Base-by-base conservation (phyloP, 1,140 invertebrate species). In the Rhynchophorus ferrugineus region DNA sequence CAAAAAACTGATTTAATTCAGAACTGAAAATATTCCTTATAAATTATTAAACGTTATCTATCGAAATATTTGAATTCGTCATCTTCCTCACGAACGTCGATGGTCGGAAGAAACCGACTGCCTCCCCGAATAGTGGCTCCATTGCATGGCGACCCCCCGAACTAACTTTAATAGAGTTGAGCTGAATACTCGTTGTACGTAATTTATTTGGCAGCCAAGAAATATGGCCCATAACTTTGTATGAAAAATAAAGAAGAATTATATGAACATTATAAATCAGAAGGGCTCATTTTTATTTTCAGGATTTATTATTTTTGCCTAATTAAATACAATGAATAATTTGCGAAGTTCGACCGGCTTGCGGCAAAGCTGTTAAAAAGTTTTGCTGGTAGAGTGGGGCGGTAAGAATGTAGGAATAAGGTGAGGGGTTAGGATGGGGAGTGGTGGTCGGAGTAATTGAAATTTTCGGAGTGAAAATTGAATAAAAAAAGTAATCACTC, bases 181-280 rank as follows among this genome's bases (percentile, higher is more conserved):
- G 58, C 62, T 61, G 61, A 29, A 29, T 29, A 29, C 24, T 29
- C 24, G 24, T 29, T 29, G 24, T 55, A 61, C 59, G 63, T 68
- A 67, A 68, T 68, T 68, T 67, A 68, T 68, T 66, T 66, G 66
- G 61, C 66, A 65, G 63, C 58, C 44, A 57, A 65, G 65, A 68
- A 67, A 67, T 68, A 68, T 67, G 61, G 64, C 52, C 66, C 64
- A 67, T 68, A 67, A 68, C 65, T 67, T 67, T 62, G 66, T 65
- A 67, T 67, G 65, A 67, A 66, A 29, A 68, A 68, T 68, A 68
- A 68, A 68, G 65, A 67, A 68, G 66, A 68, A 67, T 68, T 68
- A 68, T 67, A 62, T 60, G 60, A 63, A 64, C 64, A 65, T 67
- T 67, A 67, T 67, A 67, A 68, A 68, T 68, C 66, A 67, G 59